Evolutionary conservation across 2,113 vertebrate genomes (phyloP).

Genomic region (Melanotaenia duboulayi): DNA sequence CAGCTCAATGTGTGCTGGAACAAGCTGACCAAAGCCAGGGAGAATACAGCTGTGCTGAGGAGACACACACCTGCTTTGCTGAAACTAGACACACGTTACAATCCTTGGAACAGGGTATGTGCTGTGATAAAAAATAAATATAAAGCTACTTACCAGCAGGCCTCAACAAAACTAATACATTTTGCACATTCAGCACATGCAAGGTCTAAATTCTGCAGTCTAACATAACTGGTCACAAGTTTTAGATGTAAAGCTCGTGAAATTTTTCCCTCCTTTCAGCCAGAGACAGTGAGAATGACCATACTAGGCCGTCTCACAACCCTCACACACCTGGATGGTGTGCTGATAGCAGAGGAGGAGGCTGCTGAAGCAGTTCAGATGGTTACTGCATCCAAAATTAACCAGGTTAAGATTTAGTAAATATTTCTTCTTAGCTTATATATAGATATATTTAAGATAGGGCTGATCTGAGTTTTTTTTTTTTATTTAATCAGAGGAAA

Average conservation of each 20-base stretch:
- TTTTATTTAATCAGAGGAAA: neutral
- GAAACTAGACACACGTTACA: slow-evolving; percentile 83
- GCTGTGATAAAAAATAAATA: neutral
- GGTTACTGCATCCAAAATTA: slow-evolving; percentile 79
- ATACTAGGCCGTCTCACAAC: slow-evolving; percentile 80
- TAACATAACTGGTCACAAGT: neutral
- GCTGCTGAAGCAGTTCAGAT: slow-evolving; percentile 67
- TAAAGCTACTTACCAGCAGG: neutral
- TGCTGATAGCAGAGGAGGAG: slow-evolving; percentile 83
- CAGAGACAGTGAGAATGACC: slow-evolving; percentile 76
- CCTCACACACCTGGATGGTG: slow-evolving; percentile 82
- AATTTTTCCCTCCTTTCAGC: slow-evolving; percentile 66
- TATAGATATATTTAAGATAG: neutral
- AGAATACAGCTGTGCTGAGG: slow-evolving; percentile 79
- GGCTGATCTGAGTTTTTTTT: neutral
- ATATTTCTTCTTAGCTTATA: neutral
- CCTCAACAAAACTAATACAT: neutral
- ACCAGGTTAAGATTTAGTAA: slow-evolving; percentile 71
- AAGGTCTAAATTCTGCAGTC: neutral
- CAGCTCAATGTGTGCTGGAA: slow-evolving; percentile 88
- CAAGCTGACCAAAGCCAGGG: slow-evolving; percentile 79
- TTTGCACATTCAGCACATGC: neutral
- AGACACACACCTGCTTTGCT: slow-evolving; percentile 80
- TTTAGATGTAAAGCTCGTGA: neutral
- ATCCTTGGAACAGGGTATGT: slow-evolving; percentile 82